Evolutionary conservation across 2,888 invertebrate genomes (phyloP).

Genomic region (Oscheius myriophilus): DNA sequence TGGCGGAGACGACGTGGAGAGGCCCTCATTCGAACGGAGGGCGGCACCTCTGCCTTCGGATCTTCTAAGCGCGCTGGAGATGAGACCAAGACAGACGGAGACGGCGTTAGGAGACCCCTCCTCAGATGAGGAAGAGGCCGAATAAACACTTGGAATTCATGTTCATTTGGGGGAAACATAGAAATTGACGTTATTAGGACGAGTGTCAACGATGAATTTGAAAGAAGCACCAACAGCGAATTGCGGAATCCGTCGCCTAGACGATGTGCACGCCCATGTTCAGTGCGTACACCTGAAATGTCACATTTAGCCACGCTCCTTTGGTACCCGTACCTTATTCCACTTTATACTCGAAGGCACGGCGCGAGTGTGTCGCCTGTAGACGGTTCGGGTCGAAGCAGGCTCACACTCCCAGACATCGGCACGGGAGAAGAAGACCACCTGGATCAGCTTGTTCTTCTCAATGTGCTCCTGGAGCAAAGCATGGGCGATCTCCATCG

Average conservation of each 20-base stretch:
- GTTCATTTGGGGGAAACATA: too few species aligned
- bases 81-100: not conserved
- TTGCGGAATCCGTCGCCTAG: conserved; percentile 22
- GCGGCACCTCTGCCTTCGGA: not conserved
- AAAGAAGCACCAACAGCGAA: conserved; percentile 18
- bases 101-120: too few species aligned
- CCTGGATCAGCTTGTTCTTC: conserved; percentile 52
- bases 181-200: conserved; percentile 9
- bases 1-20: not conserved
- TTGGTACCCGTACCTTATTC: conserved; percentile 43
- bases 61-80: not conserved
- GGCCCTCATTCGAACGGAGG: not conserved
- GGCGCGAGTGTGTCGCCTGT: conserved; percentile 66
- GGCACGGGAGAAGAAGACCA: conserved; percentile 46
- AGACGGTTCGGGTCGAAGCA: conserved; percentile 50
- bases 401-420: conserved; percentile 58
- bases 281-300: conserved; percentile 50
- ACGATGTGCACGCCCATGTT: conserved; percentile 57
- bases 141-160: too few species aligned
- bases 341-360: conserved; percentile 67
- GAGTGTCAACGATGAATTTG: not conserved
- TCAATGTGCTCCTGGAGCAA: conserved; percentile 57
- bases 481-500: conserved; percentile 59
- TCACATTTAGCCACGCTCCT: not conserved
- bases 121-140: too few species aligned